These are phyloP conservation scores for Synergus laeviventris DNA, from an alignment of 2,888 invertebrate genomes.

Conservation along the genomic window DNA sequence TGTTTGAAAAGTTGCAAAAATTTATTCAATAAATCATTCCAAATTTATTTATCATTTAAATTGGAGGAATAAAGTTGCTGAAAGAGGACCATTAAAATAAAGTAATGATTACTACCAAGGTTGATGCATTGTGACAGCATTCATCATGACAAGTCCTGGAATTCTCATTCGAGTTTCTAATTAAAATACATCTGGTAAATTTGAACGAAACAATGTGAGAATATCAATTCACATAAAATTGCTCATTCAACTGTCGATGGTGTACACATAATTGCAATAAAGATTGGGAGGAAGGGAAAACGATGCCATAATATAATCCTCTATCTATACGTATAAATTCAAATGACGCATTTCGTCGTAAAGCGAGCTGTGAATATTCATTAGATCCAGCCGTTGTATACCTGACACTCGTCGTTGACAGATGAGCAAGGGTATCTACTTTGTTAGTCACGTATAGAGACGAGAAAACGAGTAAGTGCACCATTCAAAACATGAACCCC, in stretches of 20 bases:
- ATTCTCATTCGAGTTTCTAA: background rate
- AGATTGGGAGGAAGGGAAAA: conserved; percentile 1
- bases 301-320: conserved; percentile 48
- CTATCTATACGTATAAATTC: conserved; percentile 58
- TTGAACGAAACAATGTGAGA: conserved; percentile 7
- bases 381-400: conserved; percentile 42
- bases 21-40: no score
- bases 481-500: background rate
- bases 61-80: no score
- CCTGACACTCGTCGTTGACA: conserved; percentile 41
- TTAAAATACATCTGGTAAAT: background rate
- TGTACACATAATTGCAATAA: conserved; percentile 17
- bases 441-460: conserved; percentile 38
- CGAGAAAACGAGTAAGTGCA: background rate
- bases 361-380: conserved; percentile 64
- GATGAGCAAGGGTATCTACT: conserved; percentile 37
- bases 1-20: no score
- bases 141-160: background rate
- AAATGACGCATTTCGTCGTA: conserved; percentile 58
- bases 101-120: background rate
- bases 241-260: conserved; percentile 10
- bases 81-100: background rate
- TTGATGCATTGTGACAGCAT: background rate
- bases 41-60: no score
- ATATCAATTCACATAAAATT: conserved; percentile 29